Evolutionary conservation across 1,140 invertebrate genomes (phyloP), one percentile per base, ranked within the genome.

Genomic region (Bradysia coprophila): DNA sequence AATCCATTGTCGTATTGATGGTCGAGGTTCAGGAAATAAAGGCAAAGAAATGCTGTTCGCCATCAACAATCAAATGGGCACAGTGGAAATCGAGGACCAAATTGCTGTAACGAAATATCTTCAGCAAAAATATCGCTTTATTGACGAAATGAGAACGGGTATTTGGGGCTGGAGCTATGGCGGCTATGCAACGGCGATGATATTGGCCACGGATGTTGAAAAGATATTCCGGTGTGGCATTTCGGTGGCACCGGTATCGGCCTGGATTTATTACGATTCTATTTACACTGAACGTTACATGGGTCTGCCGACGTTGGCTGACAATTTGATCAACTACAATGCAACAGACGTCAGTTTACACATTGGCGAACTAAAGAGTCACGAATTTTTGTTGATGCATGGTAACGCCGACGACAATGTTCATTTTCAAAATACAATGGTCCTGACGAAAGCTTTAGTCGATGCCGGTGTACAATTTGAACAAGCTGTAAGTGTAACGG

Each of bases 331-430:
- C 6, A 87, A 80, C 19, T 95, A 96, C 58, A 68, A 76, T 49
- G 65, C 71, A 21, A 76, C 78, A 49, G 66, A 71, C 21, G 76
- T 78, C 3, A 79, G 87, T 55, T 64, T 94, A n/a, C 71, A 76
- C 59, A 68, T 80, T 52, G 56, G 72, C 51, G 71, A 78, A 57
- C 16, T 46, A 71, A 39, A 72, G 76, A 44, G 76, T 75, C 37
- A 87, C 90, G 50, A 70, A 74, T 40, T 93, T 79, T 74, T 92
- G 48, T 59, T 96, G 8, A 76, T 95, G 36, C 92, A 94, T 55
- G 90, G 90, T 33, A 93, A 84, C n/a, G 71, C 79, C n/a, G 80
- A 92, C 66, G 92, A 96, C 56, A 93, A 95, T 59, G 91, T 96
- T 1, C 91, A 96, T 61, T 94, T 88, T 63, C 91, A 96, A 59